Evolutionary conservation across 2,113 vertebrate species (phyloP).

Genomic region (Festucalex cinctus): DNA sequence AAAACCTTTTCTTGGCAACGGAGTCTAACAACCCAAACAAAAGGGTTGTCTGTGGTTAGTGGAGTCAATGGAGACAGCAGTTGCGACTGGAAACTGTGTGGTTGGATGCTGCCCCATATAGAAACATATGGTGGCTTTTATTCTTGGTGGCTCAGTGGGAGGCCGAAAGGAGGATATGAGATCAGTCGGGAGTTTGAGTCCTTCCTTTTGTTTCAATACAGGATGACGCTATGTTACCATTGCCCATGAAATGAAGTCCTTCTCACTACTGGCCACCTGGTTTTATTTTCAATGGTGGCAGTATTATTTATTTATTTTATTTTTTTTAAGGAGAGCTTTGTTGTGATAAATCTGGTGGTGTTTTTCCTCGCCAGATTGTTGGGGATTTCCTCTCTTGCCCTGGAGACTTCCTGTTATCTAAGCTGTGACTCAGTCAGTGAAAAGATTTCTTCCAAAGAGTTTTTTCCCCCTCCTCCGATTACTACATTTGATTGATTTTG

Average conservation of each 20-base stretch:
- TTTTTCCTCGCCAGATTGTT: conserved; percentile 36
- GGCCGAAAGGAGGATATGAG: conserved; percentile 47
- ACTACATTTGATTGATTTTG: conserved; percentile 14
- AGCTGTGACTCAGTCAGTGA: conserved; percentile 47
- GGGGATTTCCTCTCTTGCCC: conserved; percentile 53
- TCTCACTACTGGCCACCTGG: conserved; percentile 3
- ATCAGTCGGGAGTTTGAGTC: conserved; percentile 34
- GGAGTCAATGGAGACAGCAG: conserved; percentile 34
- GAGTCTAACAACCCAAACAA: conserved; percentile 17
- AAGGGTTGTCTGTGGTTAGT: conserved; percentile 25
- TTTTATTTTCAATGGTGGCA: not conserved
- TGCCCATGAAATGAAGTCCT: not conserved
- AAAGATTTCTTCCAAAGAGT: conserved; percentile 25
- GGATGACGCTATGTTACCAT: not conserved
- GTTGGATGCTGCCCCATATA: conserved; percentile 17
- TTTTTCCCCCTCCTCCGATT: conserved; percentile 5
- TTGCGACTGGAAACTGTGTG: not conserved
- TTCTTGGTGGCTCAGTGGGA: conserved; percentile 27
- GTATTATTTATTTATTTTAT: not conserved
- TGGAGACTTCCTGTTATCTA: conserved; percentile 56
- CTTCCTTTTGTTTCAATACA: not conserved
- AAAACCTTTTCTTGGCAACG: conserved; percentile 7
- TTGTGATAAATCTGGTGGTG: conserved; percentile 20
- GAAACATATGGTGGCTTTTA: conserved; percentile 17
- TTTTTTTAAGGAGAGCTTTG: conserved; percentile 11